These are phyloP conservation scores for Stichopus horrens DNA, from an alignment of 53 echinoderm and acorn worm species.

Conservation along the genomic window DNA sequence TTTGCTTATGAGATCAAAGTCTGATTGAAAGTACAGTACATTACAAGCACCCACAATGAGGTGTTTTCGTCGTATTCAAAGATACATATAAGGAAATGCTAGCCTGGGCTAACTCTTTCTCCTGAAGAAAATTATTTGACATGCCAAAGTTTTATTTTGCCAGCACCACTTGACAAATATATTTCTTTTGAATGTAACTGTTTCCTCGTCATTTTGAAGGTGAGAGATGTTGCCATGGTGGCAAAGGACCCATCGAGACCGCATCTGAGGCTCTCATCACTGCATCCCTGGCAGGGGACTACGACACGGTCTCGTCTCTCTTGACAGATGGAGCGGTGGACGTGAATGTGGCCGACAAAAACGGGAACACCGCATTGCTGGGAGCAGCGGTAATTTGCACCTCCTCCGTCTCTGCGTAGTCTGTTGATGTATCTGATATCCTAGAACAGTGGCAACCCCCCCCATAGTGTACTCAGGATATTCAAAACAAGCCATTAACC, in stretches of 20 bases:
- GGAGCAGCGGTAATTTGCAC: conserved; percentile 78
- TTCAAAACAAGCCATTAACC: too few species aligned
- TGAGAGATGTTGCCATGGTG: conserved; percentile 64
- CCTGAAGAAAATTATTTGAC: too few species aligned
- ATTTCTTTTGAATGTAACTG: not conserved
- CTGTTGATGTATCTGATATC: too few species aligned
- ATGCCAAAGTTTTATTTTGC: not conserved
- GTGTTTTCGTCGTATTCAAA: too few species aligned
- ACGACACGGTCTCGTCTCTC: conserved; percentile 58
- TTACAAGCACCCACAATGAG: too few species aligned
- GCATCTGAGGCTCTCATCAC: conserved; percentile 74
- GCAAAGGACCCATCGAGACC: conserved; percentile 80
- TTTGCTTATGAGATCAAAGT: too few species aligned
- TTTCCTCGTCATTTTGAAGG: conserved; percentile 36
- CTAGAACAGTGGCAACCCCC: too few species aligned
- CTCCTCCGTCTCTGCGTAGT: too few species aligned
- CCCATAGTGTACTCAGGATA: too few species aligned
- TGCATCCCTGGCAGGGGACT: conserved; percentile 70
- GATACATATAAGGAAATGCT: too few species aligned
- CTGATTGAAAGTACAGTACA: too few species aligned
- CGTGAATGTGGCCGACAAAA: conserved; percentile 86
- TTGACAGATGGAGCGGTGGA: conserved; percentile 71
- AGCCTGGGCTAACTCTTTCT: too few species aligned
- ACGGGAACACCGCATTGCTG: conserved; percentile 75
- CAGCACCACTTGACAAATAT: not conserved